Evolutionary conservation across 1,140 invertebrate species (phyloP).

Genomic region (Drosophila biarmipes): DNA sequence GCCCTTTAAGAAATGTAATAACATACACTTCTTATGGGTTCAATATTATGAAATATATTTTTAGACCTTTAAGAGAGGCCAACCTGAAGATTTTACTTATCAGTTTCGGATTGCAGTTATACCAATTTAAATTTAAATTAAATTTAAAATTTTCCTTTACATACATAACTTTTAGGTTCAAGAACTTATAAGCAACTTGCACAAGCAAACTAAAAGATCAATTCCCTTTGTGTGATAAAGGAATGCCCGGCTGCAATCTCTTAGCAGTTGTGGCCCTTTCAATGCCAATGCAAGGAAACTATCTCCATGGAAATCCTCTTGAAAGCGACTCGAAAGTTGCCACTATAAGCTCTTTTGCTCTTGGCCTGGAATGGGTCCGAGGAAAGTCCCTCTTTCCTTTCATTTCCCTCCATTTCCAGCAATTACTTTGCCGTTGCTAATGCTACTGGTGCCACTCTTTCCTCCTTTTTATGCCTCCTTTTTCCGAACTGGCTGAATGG

Average conservation of each 20-base stretch:
- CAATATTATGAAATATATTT: too few relatives aligned
- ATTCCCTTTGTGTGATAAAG: not conserved
- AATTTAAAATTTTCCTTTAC: too few relatives aligned
- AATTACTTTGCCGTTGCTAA: conserved; percentile 50
- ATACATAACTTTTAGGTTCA: too few relatives aligned
- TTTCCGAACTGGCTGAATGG: conserved; percentile 38
- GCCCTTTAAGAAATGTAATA: too few relatives aligned
- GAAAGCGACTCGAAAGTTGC: conserved; percentile 41
- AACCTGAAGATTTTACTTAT: too few relatives aligned
- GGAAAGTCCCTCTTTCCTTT: conserved; percentile 31
- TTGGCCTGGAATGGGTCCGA: conserved; percentile 23
- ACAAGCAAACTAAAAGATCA: conserved; percentile 9
- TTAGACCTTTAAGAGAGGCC: too few relatives aligned
- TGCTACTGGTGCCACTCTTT: conserved; percentile 32
- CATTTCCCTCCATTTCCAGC: conserved; percentile 41
- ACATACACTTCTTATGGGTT: too few relatives aligned
- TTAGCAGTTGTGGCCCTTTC: conserved; percentile 8
- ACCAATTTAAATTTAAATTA: too few relatives aligned
- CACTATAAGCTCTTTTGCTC: conserved; percentile 29
- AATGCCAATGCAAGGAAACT: conserved; percentile 15
- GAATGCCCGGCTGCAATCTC: conserved; percentile 3
- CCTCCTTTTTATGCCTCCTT: conserved; percentile 4
- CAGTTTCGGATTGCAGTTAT: too few relatives aligned
- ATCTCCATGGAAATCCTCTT: conserved; percentile 35
- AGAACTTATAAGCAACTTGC: not conserved